phyloP scores from a whole-genome alignment of 2,888 invertebrate species.

The Cantharis rustica region DNA sequence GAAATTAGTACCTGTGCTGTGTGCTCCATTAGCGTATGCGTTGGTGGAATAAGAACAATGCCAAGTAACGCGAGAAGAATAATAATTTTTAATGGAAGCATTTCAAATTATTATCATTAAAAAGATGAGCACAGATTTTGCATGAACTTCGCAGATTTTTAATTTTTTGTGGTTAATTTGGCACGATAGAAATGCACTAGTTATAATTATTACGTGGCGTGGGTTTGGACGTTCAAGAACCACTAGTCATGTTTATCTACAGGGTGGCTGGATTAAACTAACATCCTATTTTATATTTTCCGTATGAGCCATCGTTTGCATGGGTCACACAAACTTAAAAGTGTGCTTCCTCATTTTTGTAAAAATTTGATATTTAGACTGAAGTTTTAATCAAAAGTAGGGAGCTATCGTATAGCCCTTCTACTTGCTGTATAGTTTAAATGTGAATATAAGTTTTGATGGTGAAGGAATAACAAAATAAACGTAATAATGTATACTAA shows the following conservation, averaged over 20 bases:
- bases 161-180: background rate
- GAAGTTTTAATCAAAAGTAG: too few species aligned
- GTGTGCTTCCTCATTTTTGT: too few species aligned
- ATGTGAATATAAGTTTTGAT: too few species aligned
- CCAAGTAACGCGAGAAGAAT: background rate
- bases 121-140: background rate
- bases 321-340: too few species aligned
- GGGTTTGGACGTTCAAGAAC: background rate
- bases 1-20: constrained; percentile 18
- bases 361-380: too few species aligned
- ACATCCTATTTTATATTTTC: too few species aligned
- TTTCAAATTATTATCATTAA: background rate
- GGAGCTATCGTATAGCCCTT: too few species aligned
- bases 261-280: background rate
- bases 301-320: too few species aligned
- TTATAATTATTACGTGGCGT: background rate
- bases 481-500: too few species aligned
- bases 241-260: background rate
- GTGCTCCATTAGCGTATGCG: constrained; percentile 13
- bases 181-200: background rate
- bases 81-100: background rate
- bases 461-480: too few species aligned
- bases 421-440: too few species aligned
- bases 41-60: constrained; percentile 19
- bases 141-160: background rate